A percentile compares a stretch with the other conserved stretches of the same genome.
Evolutionary conservation across 1,140 invertebrate genomes (phyloP).

Genomic region (Propsilocerus akamusi): DNA sequence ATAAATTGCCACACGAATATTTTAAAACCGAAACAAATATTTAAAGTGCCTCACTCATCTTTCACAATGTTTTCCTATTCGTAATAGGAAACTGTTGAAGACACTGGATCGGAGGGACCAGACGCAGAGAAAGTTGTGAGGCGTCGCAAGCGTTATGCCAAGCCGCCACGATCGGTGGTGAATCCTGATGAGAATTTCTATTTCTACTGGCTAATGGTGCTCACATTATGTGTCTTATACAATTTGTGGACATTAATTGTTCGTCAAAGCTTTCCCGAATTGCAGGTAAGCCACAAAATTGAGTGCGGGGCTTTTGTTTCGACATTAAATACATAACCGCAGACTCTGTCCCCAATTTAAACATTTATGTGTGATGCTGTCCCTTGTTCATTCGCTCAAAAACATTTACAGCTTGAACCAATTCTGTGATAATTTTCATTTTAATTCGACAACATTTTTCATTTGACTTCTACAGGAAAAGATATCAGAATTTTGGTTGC

Average conservation of each 20-base stretch:
- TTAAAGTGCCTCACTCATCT: neutral
- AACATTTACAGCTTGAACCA: too few relatives aligned
- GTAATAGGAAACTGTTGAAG: slow-evolving; percentile 31
- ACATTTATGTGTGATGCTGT: slow-evolving; percentile 5
- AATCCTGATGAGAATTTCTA: slow-evolving; percentile 92
- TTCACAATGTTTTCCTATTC: neutral
- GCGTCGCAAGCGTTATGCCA: slow-evolving; percentile 38
- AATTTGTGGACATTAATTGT: slow-evolving; percentile 93
- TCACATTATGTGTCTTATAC: slow-evolving; percentile 79
- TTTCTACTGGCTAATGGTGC: slow-evolving; percentile 83
- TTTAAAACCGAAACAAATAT: neutral
- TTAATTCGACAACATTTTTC: too few relatives aligned
- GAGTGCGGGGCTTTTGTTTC: neutral
- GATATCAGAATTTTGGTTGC: slow-evolving; percentile 52
- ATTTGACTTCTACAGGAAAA: slow-evolving; percentile 29
- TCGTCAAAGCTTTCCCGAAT: slow-evolving; percentile 79
- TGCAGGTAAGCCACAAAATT: slow-evolving; percentile 37
- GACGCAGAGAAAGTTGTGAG: slow-evolving; percentile 36
- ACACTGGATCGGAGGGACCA: slow-evolving; percentile 45
- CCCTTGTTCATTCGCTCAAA: too few relatives aligned
- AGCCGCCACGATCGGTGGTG: slow-evolving; percentile 66
- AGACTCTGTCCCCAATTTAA: slow-evolving; percentile 12
- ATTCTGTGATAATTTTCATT: too few relatives aligned
- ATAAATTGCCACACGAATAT: too few relatives aligned
- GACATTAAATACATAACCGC: neutral